Conservation (phyloP, 1,140 invertebrate genomes). For the Ceratoteleas bidentatus region DNA sequence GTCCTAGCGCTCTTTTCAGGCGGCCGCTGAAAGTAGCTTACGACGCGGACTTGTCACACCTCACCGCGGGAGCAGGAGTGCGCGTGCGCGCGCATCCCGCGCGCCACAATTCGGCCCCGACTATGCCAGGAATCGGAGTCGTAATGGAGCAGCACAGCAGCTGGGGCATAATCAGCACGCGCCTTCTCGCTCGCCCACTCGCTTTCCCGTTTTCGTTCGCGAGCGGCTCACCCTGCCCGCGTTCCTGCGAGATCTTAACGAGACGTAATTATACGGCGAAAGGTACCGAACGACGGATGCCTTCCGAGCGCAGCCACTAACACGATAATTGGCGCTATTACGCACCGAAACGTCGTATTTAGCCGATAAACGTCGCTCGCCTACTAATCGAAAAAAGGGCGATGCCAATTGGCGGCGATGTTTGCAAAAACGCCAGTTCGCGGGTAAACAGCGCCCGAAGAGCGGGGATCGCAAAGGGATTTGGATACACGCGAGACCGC, state of each 20-base stretch:
- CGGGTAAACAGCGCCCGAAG: too few species aligned
- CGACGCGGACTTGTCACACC: conserved; percentile 51
- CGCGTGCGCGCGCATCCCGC: too few species aligned
- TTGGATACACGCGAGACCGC: neutral
- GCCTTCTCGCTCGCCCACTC: conserved; percentile 56
- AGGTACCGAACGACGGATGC: conserved; percentile 74
- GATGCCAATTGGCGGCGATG: conserved; percentile 21
- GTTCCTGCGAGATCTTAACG: conserved; percentile 73
- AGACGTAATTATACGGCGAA: conserved; percentile 76
- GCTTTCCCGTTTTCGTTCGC: conserved; percentile 70
- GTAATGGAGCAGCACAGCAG: conserved; percentile 48
- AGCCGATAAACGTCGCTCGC: conserved; percentile 66
- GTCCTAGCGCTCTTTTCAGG: conserved; percentile 35
- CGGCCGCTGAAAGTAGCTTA: conserved; percentile 59
- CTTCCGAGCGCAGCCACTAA: conserved; percentile 73
- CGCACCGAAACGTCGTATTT: conserved; percentile 67
- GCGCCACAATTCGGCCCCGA: conserved; percentile 1
- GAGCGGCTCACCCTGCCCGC: conserved; percentile 64
- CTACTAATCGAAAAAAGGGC: conserved; percentile 62
- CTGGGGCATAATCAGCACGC: conserved; percentile 54
- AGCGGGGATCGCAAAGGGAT: neutral
- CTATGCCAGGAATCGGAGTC: conserved; percentile 54
- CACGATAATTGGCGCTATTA: conserved; percentile 77
- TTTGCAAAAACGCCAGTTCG: conserved; percentile 13
- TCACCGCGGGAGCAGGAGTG: neutral